Evolutionary conservation across 2,888 invertebrate genomes (phyloP), one percentile per base, ranked within the genome.

Genomic region (Neuroscelio doddi): DNA sequence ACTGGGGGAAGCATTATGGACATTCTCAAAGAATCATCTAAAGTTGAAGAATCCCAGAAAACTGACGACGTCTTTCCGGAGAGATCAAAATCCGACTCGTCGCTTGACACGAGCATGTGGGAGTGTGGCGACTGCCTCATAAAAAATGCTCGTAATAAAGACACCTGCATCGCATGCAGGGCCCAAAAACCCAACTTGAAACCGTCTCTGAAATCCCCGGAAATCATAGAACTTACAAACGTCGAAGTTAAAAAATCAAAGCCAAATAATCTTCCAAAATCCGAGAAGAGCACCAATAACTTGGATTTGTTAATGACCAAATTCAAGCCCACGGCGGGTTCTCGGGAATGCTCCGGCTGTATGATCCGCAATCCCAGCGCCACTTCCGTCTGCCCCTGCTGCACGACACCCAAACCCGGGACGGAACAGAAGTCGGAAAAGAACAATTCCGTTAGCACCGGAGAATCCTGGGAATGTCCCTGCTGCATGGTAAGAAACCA

Each of bases 301-400:
- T 14, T 27, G 0, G 30, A 46, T 7, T 17, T 68, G 3, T 32
- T 63, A 30, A 39, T 47, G 46, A 68, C 45, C 9, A 69, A 73
- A 38, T 69, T 78, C 38, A 90, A 89, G 73, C 86, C 86, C 1
- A 79, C 86, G 0, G 75, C 82, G 15, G 88, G 87, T 42, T 87
- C 88, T 14, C 92, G 92, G 92, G 89, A 90, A 70, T 93, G 93
- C 80, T 82, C 86, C 0, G 85, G 84, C 14, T 92, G 92, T 77
- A 85, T 89, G 82, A 83, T 91, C 9, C 84, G 87, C 32, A 92
- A 92, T 77, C 81, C 86, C 5, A 75, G 80, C 0, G 81, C 83
- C n/a, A 77, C 75, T 1, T 73, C 70, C 1, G 83, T 83, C 17
- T 90, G 90, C 72, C 84, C 85, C 4, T 89, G 90, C 15, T 90